Evolutionary conservation across 1,140 invertebrate genomes (phyloP), one percentile per base, ranked within the genome.

Genomic region (Aphis craccivora): DNA sequence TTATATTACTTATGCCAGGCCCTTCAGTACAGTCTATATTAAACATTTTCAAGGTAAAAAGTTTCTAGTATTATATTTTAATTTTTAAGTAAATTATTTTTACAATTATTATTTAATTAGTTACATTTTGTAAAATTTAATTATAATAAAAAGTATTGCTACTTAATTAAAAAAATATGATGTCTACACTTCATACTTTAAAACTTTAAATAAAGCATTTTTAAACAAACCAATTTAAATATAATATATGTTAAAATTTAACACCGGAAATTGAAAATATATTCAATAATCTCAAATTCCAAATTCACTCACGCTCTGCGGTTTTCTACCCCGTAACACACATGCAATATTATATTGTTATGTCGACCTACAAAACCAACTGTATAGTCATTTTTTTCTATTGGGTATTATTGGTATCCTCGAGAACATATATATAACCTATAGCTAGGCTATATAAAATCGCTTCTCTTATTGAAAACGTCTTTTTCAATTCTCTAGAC

Each of bases 401-500:
- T 37, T 4, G 22, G 30, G 35, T 89, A 89, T 53, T 53, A 37
- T 37, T 51, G 25, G n/a, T 89, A 2, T 35, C 1, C 30, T 20
- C n/a, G 25, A 87, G 51, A n/a, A 22, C 48, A 35, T 86, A 48
- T n/a, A 43, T 45, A 86, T 18, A 45, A 4, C 22, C 40, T 45
- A 48, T n/a, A n/a, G n/a, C n/a, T n/a, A 88, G 60, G 30, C 60
- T 88, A 23, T 37, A 35, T n/a, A 88, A 51, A 35, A 88, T 51
- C 45, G 45, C 9, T 90, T 90, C 18, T 35, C 18, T 90, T 55
- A 55, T 90, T 90, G 53, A 90, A 90, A 90, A 43, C 89, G 53
- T 60, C 9, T 67, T 60, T 90, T 90, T 9, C 25, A n/a, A 90
- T 90, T 90, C n/a, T 37, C 37, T 67, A 67, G 53, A 90, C 55